Conservation (phyloP, 2,113 vertebrate species). For the Onychostruthus taczanowskii region DNA sequence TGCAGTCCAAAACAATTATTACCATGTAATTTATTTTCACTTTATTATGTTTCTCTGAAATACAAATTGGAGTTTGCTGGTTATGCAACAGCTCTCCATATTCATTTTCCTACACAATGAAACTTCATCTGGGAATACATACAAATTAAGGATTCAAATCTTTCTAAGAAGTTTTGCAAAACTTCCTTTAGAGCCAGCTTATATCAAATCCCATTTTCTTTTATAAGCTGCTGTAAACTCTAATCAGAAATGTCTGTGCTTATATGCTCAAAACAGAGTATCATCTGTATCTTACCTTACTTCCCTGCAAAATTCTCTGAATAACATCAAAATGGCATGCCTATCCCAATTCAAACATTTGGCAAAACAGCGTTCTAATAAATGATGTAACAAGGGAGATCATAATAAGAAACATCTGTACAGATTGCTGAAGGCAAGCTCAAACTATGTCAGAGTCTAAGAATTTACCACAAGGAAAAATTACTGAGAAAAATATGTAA, state of each 20-base stretch:
- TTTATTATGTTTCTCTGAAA: constrained; percentile 35
- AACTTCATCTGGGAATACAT: constrained; percentile 29
- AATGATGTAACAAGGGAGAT: constrained; percentile 44
- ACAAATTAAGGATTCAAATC: constrained; percentile 42
- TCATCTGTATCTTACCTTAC: not conserved
- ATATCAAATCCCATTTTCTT: constrained; percentile 42
- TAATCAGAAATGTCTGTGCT: constrained; percentile 3
- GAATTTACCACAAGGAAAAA: constrained; percentile 40
- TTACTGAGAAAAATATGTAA: constrained; percentile 20
- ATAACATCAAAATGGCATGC: not conserved
- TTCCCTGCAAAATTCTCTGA: not conserved
- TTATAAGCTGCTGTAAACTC: constrained; percentile 40
- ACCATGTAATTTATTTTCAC: constrained; percentile 30
- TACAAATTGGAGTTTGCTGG: not conserved
- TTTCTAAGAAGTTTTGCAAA: constrained; percentile 35
- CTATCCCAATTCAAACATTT: constrained; percentile 8
- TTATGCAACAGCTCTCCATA: not conserved
- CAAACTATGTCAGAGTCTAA: constrained; percentile 41
- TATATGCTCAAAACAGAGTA: constrained; percentile 14
- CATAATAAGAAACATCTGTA: constrained; percentile 41
- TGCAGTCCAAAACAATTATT: constrained; percentile 40
- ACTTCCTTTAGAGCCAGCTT: constrained; percentile 10
- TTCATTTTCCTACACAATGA: constrained; percentile 33
- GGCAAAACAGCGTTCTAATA: constrained; percentile 37
- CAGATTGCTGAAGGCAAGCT: constrained; percentile 33